Evolutionary conservation across 2,797 vertebrate species (phyloP), one percentile per base, ranked within the genome.

Genomic region (Champsocephalus gunnari): DNA sequence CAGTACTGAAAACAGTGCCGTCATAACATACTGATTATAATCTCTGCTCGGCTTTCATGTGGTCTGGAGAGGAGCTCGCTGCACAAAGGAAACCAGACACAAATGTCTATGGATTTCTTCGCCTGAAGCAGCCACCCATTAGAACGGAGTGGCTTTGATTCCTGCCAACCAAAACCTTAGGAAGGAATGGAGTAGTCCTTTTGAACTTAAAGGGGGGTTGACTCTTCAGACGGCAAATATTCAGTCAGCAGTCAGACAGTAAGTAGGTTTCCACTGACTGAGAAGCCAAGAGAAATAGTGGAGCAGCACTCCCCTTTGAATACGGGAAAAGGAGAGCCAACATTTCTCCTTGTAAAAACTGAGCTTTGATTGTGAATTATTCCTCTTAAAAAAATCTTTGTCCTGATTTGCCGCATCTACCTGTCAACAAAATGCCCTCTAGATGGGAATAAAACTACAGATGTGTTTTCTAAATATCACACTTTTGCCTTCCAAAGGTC

Each of bases 241-340:
- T 92, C 88, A 82, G 78, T 77, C 75, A 85, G 81, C 53, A 38
- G 55, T 66, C 74, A 89, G 89, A 90, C 85, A 79, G 73, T 71
- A 84, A 79, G 73, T 71, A 84, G 84, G 87, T 92, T 93, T 90
- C 89, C 90, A 92, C 80, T 62, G 62, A 19, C 55, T 2, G n/a
- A 71, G 41, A 75, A 21, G 87, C 92, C 93, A 93, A 91, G 63
- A 84, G 73, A 76, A 92, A 90, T 89, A 91, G 58, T 5, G 1
- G 65, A 84, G 81, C 72, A 79, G 60, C 32, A 53, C 79, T 88
- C 82, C 66, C 50, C 65, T 82, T 80, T 81, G 70, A 85, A 78
- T 82, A 57, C 34, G n/a, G 55, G 57, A 74, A 71, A 67, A 69
- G 19, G 53, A 66, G 64, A 71, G 55, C 65, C 78, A 76, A 32